Percentiles rank a stretch among this genome's conserved stretches.
These are phyloP conservation scores for Agriopis marginaria DNA, from an alignment of 2,888 invertebrate species.

Conservation along the genomic window DNA sequence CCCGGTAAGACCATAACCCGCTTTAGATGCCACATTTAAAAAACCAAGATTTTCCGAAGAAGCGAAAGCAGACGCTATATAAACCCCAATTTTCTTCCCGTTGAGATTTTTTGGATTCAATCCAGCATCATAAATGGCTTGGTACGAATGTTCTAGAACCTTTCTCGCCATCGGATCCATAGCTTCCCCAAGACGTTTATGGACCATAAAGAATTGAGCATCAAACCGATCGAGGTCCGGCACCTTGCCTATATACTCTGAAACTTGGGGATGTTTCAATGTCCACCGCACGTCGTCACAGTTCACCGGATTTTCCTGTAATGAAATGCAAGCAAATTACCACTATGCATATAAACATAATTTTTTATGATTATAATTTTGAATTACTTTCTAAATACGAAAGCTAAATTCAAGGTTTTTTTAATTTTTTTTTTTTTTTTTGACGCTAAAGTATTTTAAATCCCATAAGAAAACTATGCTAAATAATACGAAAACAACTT, in stretches of 20 bases:
- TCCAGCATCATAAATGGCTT: slow-evolving; percentile 91
- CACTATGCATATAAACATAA: no score
- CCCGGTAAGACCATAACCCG: slow-evolving; percentile 66
- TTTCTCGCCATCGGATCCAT: slow-evolving; percentile 87
- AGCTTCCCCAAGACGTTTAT: slow-evolving; percentile 85
- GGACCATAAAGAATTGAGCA: slow-evolving; percentile 90
- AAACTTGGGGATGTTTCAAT: slow-evolving; percentile 74
- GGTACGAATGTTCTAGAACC: slow-evolving; percentile 90
- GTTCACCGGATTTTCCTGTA: slow-evolving; percentile 85
- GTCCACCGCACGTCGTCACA: slow-evolving; percentile 80
- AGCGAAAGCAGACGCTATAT: slow-evolving; percentile 79
- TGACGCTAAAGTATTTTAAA: no score
- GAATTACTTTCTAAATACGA: no score
- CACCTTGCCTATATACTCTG: slow-evolving; percentile 87
- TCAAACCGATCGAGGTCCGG: slow-evolving; percentile 88
- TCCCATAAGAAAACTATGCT: no score
- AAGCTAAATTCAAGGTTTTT: no score
- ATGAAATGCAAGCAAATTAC: neutral
- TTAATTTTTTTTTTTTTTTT: no score
- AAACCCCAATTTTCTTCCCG: slow-evolving; percentile 85
- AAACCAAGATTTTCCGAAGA: slow-evolving; percentile 83
- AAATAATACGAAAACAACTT: no score
- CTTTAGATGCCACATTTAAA: slow-evolving; percentile 18
- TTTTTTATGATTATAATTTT: no score
- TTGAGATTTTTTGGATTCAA: slow-evolving; percentile 83